Evolutionary conservation across 2,113 vertebrate species (phyloP).

Genomic region (Butorides virescens): DNA sequence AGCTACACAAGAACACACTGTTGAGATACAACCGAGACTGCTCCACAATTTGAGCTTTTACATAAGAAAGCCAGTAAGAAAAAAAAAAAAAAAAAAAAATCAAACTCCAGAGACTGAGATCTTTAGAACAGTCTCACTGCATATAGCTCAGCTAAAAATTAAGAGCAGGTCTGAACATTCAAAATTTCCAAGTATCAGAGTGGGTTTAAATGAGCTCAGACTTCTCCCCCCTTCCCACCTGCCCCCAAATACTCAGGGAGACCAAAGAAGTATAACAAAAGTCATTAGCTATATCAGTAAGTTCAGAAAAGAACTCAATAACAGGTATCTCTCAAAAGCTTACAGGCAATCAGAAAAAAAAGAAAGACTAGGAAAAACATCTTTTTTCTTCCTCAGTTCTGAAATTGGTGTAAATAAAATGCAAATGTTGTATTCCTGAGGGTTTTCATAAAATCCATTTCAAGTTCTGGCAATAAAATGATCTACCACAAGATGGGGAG

Average conservation of each 20-base stretch:
- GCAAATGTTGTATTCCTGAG: neutral
- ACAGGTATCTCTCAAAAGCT: neutral
- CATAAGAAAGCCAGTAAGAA: neutral
- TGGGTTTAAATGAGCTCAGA: neutral
- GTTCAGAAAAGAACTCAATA: neutral
- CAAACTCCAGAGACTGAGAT: neutral
- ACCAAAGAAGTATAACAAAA: neutral
- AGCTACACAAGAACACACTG: neutral
- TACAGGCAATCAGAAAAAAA: neutral
- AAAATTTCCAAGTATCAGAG: neutral
- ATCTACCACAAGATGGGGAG: neutral
- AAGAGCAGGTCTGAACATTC: neutral
- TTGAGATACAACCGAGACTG: neutral
- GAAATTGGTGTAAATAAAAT: neutral
- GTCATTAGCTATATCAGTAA: neutral
- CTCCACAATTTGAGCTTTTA: neutral
- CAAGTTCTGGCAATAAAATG: neutral
- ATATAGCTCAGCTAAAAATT: neutral
- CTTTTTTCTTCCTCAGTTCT: neutral
- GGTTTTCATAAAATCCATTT: neutral
- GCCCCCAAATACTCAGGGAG: neutral
- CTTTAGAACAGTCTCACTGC: neutral
- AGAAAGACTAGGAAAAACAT: neutral
- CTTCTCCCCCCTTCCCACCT: neutral
- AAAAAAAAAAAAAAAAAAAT: neutral